Base-by-base conservation (phyloP, 2,888 invertebrate genomes). In the Drosophila gaucha region DNA sequence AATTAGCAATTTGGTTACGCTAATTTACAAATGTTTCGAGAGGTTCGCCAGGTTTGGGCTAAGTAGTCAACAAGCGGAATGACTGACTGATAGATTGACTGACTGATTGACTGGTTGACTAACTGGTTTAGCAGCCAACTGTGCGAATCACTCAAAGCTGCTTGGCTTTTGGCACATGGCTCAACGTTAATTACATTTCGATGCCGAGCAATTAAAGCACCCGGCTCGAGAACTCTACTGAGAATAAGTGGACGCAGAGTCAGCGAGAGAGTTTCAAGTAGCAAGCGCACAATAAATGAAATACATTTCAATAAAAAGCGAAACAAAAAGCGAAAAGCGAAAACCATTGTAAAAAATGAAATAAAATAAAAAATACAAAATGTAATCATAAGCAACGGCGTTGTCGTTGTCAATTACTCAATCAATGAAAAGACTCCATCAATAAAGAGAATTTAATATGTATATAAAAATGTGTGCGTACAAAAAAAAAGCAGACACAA, bases 401-500 rank as follows among this genome's bases (percentile, higher is more conserved):
- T 62, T 56, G 67, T 67, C 50, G 38, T 9, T 80, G 79, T 76
- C 80, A 78, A 80, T 80, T 78, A 66, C 80, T 78, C 76, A 78
- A 80, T 79, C 76, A 75, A 69, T 65, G 56, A 62, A 52, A 39
- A 44, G 51, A 67, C 30, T 60, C 22, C 30, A 35, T 44, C 43
- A 60, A 60, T 49, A 50, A 47, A 50, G 51, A 46, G 22, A 30
- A 30, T 33, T 36, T 14, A 41, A n/a, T n/a, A n/a, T n/a, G n/a
- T 22, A 44, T 38, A 12, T 39, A 59, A 12, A 38, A n/a, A 35
- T 39, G 2, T 43, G 56, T 35, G 14, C n/a, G 10, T n/a, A n/a
- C 28, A 26, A 20, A 30, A 33, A 26, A 36, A 49, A 41, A 35
- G 9, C 14, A 12, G 18, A n/a, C 8, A 14, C 22, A 20, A 9